These are phyloP conservation scores for Bovichtus diacanthus DNA, from an alignment of 2,797 vertebrate genomes.

Conservation along the genomic window DNA sequence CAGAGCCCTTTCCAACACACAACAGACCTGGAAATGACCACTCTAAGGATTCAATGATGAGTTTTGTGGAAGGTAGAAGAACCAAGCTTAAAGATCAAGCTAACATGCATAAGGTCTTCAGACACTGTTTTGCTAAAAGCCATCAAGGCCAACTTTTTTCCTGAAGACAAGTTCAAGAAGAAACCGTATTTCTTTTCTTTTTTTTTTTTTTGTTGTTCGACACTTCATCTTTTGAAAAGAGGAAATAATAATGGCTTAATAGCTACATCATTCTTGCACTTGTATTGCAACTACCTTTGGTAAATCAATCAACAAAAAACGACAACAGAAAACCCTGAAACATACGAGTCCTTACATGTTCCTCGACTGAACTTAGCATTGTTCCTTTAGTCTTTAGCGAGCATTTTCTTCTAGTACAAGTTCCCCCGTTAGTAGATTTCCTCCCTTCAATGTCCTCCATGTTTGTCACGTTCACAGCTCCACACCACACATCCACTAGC, in stretches of 20 bases:
- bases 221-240: constrained; percentile 79
- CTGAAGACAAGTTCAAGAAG: constrained; percentile 78
- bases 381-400: constrained; percentile 64
- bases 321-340: constrained; percentile 75
- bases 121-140: constrained; percentile 80
- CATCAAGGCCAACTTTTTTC: constrained; percentile 74
- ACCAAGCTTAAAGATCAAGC: constrained; percentile 84
- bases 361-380: constrained; percentile 65
- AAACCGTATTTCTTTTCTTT: constrained; percentile 61
- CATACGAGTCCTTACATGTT: constrained; percentile 67
- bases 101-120: constrained; percentile 88
- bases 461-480: constrained; percentile 85
- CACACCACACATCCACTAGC: constrained; percentile 85
- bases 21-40: constrained; percentile 76
- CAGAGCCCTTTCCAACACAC: constrained; percentile 84
- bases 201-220: constrained; percentile 61
- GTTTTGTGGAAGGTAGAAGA: constrained; percentile 79
- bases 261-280: constrained; percentile 80
- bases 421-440: constrained; percentile 38
- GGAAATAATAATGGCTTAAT: constrained; percentile 81
- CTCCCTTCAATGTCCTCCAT: constrained; percentile 41
- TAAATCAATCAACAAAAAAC: constrained; percentile 82
- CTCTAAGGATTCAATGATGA: constrained; percentile 72
- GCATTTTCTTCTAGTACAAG: constrained; percentile 37
- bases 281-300: constrained; percentile 85